Conservation (phyloP, 2,797 vertebrate species). For the Leucoraja ocellata region DNA sequence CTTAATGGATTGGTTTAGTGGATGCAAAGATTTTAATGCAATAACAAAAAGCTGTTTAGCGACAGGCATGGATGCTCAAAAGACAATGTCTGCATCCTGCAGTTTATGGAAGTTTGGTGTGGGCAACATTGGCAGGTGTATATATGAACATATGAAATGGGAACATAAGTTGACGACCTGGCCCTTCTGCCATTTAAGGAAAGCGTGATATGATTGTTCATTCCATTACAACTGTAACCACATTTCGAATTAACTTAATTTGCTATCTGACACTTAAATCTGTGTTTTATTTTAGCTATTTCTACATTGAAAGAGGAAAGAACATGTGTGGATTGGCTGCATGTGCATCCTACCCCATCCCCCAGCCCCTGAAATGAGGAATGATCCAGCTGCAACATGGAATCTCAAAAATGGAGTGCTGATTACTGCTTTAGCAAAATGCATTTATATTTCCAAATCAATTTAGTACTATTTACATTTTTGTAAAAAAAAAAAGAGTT, state of each 20-base stretch:
- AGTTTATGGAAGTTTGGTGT: not conserved
- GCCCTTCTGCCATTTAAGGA: not conserved
- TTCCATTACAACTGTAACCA: not conserved
- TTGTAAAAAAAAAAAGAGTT: not conserved
- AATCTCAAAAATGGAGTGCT: not conserved
- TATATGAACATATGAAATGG: not conserved
- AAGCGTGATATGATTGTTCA: not conserved
- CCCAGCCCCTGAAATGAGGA: conserved; percentile 56
- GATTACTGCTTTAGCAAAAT: not conserved
- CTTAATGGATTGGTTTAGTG: not conserved
- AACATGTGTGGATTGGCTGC: conserved; percentile 87
- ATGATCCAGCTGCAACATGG: not conserved
- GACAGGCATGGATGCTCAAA: not conserved
- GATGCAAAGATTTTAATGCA: too few species aligned
- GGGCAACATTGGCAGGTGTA: not conserved
- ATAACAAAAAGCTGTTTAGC: not conserved
- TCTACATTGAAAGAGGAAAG: conserved; percentile 76
- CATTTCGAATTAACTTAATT: not conserved
- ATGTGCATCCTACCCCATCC: conserved; percentile 74
- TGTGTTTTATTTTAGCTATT: conserved; percentile 62
- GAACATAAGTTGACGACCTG: not conserved
- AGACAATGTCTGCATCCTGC: not conserved
- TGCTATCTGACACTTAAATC: not conserved
- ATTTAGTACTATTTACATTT: not conserved
- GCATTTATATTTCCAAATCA: not conserved